Evolutionary conservation across 2,797 vertebrate species (phyloP), one percentile per base, ranked within the genome.

Genomic region (Xenops minutus): DNA sequence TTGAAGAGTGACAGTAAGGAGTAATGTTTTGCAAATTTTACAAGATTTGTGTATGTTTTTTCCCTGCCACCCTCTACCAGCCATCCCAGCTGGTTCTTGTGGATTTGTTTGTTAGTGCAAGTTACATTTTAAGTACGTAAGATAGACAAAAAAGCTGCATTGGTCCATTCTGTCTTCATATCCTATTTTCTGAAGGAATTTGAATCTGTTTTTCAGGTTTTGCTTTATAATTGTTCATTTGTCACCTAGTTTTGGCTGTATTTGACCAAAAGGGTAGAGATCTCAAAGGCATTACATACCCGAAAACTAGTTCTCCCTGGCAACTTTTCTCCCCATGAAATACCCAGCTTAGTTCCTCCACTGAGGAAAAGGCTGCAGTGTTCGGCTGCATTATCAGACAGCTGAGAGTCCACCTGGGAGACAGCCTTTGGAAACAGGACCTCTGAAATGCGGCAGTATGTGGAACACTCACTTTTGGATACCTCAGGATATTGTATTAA

Each of bases 391-490:
- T 26, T 72, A 44, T 41, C 29, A 41, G 41, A 61, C 41, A 85
- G 39, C 85, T 74, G 52, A 67, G 68, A 78, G 49, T 37, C 52
- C 89, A 63, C 21, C n/a, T 69, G 68, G 63, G 91, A 89, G 52
- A 20, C 14, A 23, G 13, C 3, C 23, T 73, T 52, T 91, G 74
- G 54, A 64, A 92, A 62, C 14, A 46, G n/a, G 26, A 49, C 29
- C 54, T 73, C 67, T 62, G 58, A 74, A 49, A 21, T 11, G 8
- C 61, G 78, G 37, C 64, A 54, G 6, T 23, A 69, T 17, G 6
- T 0, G 0, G 20, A 36, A 52, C 44, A 61, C 8, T 41, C 6
- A 4, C 20, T 63, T 83, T 43, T 0, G 2, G 24, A n/a, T 10
- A 56, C 5, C 14, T 48, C 51, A 26, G 10, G 7, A 5, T 6